Evolutionary conservation across 92 coral and sea anemone genomes (phyloP), one percentile per base, ranked within the genome.

Genomic region (Montipora capitata): DNA sequence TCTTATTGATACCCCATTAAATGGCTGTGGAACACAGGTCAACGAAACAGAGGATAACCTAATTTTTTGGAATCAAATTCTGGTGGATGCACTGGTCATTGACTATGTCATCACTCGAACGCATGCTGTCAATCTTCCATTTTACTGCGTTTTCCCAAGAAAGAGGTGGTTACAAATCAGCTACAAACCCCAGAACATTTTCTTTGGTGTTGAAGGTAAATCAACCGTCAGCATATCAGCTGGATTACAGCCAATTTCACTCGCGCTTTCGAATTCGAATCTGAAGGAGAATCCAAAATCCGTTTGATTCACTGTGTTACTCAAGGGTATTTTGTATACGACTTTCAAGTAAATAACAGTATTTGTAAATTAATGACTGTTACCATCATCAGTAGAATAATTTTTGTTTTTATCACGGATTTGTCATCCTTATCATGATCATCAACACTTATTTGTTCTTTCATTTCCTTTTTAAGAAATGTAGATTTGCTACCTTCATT

Each of bases 61-160:
- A 7, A 65, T 72, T 44, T 86, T 77, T 35, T 76, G 64, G 79
- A 87, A 87, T 62, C 80, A 73, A 73, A 73, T 73, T 56, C 77
- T 4, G 10, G 77, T 73, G 4, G 77, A 73, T 73, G 77, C 77
- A 16, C 41, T 73, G 7, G 35, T 49, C n/a, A 73, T 49, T 12
- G 77, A 49, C 40, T 15, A 16, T 18, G 77, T 73, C 40, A 48
- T 73, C 41, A 73, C 62, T 20, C 17, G 77, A 61, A 41, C 16
- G 81, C 77, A 63, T 11, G 76, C 72, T 42, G 42, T 80, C 54
- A 45, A 11, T 0, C 11, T 87, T 11, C 86, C 80, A 61, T 87
- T 87, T 52, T 80, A 71, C 86, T 87, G 91, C 86, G 57, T 58
- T 42, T 87, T 71, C 62, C 79, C 91, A 5, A 89, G 81, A 42